A percentile compares a stretch with the other conserved stretches of the same genome.
phyloP scores from a whole-genome alignment of 1,140 invertebrate genomes.

The Drosophila equinoxialis region DNA sequence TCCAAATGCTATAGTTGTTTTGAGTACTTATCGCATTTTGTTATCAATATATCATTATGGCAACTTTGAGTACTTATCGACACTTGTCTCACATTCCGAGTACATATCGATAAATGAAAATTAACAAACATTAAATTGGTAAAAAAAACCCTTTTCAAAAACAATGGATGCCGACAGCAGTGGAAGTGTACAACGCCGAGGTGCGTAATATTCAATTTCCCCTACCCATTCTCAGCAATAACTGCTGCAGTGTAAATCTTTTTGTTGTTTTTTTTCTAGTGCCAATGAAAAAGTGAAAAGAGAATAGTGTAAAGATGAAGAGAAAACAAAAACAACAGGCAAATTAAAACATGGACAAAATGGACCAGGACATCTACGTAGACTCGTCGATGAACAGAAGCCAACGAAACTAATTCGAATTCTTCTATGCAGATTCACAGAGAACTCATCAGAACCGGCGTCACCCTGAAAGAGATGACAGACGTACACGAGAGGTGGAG shows the following conservation, averaged over 20 bases:
- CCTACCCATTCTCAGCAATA: background rate
- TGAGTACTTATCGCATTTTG: too few species aligned
- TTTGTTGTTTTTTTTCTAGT: conserved; percentile 77
- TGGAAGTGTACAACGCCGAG: conserved; percentile 34
- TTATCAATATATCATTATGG: background rate
- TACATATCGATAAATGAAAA: too few species aligned
- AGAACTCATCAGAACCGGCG: background rate
- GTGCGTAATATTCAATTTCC: conserved; percentile 43
- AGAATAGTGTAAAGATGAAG: conserved; percentile 20
- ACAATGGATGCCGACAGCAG: conserved; percentile 66
- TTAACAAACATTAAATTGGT: too few species aligned
- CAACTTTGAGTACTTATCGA: background rate
- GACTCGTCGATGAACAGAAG: conserved; percentile 22
- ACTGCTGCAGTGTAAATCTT: conserved; percentile 52
- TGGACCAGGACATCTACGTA: conserved; percentile 10
- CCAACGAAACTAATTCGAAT: conserved; percentile 4
- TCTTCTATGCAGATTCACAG: conserved; percentile 24
- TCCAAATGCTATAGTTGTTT: background rate
- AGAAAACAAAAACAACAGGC: background rate
- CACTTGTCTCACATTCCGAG: too few species aligned
- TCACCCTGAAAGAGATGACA: conserved; percentile 4
- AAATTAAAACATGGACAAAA: conserved; percentile 17
- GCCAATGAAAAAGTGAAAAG: conserved; percentile 45
- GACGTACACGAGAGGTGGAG: conserved; percentile 1
- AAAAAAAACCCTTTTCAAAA: too few species aligned